A percentile compares a stretch with the other conserved stretches of the same genome.
phyloP scores from a whole-genome alignment of 2,888 invertebrate genomes.

The Tricholauxania praeusta region DNA sequence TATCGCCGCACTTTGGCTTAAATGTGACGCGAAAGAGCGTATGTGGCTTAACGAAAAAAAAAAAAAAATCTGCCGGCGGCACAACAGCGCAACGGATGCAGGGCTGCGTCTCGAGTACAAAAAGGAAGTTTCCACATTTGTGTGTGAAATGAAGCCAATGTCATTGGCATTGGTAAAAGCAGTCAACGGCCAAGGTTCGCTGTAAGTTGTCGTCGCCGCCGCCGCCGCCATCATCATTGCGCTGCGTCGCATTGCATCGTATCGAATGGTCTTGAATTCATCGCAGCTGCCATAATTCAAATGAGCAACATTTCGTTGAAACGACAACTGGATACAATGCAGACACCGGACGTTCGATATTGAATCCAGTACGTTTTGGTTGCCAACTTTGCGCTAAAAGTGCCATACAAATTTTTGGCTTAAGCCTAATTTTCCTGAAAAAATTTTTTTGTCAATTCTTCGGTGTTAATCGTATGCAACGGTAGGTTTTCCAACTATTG shows the following conservation, averaged over 20 bases:
- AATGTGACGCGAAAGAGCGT: conserved; percentile 40
- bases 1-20: conserved; percentile 63
- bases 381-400: too few species aligned
- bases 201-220: conserved; percentile 1
- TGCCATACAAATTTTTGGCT: too few species aligned
- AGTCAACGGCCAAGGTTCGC: conserved; percentile 30
- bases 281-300: conserved; percentile 37
- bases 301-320: conserved; percentile 8
- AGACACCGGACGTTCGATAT: too few species aligned
- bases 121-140: conserved; percentile 13
- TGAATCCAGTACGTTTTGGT: too few species aligned
- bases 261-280: conserved; percentile 20
- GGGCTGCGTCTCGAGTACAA: background rate
- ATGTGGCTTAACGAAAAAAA: background rate
- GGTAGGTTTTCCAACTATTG: too few species aligned
- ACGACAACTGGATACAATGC: too few species aligned
- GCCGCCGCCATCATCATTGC: background rate
- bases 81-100: conserved; percentile 10
- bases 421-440: too few species aligned
- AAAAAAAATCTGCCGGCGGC: background rate
- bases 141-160: conserved; percentile 29
- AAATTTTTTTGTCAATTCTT: too few species aligned
- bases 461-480: too few species aligned
- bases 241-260: too few species aligned
- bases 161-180: conserved; percentile 32